These are phyloP conservation scores for Habropoda laboriosa DNA, from an alignment of 1,140 invertebrate species.

Conservation along the genomic window DNA sequence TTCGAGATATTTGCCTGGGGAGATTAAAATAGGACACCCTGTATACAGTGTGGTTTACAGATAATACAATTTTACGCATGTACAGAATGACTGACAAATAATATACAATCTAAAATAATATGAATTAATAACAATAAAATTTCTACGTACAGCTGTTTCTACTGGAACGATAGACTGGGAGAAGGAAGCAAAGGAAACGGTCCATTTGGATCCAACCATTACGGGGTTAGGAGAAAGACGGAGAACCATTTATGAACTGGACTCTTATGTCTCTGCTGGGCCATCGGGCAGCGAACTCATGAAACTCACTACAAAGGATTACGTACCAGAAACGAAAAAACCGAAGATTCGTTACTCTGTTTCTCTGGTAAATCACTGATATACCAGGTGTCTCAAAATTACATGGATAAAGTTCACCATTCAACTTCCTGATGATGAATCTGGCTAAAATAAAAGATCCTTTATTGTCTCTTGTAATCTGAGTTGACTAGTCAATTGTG, in stretches of 20 bases:
- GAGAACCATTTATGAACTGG: conserved; percentile 67
- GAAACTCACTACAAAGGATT: conserved; percentile 30
- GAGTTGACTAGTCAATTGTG: neutral
- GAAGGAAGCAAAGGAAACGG: conserved; percentile 31
- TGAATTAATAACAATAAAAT: neutral
- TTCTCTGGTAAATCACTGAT: conserved; percentile 53
- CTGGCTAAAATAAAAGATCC: too few species aligned
- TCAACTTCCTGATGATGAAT: neutral
- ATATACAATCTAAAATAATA: too few species aligned
- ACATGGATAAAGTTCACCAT: neutral
- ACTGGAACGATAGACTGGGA: conserved; percentile 46
- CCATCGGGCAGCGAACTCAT: conserved; percentile 41
- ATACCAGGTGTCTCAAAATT: neutral
- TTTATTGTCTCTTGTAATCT: conserved; percentile 15
- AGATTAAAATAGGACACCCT: too few species aligned
- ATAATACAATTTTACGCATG: too few species aligned
- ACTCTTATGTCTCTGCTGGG: conserved; percentile 58
- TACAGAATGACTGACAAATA: too few species aligned
- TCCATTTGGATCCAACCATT: conserved; percentile 42
- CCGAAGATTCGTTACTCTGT: conserved; percentile 62
- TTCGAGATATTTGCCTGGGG: too few species aligned
- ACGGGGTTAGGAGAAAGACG: conserved; percentile 36
- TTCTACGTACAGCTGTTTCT: neutral
- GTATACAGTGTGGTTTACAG: too few species aligned
- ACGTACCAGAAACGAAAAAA: neutral